Conservation (phyloP, 2,888 invertebrate species). For the Macrosoma leucophasiata region DNA sequence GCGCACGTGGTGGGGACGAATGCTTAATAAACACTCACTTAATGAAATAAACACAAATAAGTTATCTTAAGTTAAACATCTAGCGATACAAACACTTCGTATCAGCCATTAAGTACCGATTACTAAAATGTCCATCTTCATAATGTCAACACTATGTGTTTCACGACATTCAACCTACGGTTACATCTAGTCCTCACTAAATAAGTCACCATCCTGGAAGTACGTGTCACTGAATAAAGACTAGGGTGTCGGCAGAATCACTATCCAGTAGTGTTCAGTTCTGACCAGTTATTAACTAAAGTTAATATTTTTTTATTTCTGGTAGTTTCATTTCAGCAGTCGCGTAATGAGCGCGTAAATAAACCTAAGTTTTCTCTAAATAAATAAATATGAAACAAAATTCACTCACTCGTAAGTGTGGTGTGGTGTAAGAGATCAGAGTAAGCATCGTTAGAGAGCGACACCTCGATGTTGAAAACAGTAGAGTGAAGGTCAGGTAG, state of each 20-base stretch:
- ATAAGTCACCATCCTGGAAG: conserved; percentile 54
- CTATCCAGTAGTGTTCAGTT: conserved; percentile 36
- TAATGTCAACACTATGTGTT: conserved; percentile 61
- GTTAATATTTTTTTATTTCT: no score
- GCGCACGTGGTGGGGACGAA: conserved; percentile 39
- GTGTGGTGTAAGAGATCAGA: conserved; percentile 35
- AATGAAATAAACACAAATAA: conserved; percentile 45
- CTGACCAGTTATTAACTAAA: no score
- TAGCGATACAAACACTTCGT: conserved; percentile 62
- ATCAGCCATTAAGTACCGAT: conserved; percentile 60
- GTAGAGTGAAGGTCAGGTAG: conserved; percentile 61
- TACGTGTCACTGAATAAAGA: conserved; percentile 51
- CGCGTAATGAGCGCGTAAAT: no score
- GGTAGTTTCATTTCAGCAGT: no score
- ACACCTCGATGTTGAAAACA: conserved; percentile 17
- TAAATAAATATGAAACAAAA: neutral
- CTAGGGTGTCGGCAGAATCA: conserved; percentile 42
- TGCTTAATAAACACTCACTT: conserved; percentile 47
- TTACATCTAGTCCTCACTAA: conserved; percentile 39
- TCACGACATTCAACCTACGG: conserved; percentile 32
- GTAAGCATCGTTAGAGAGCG: conserved; percentile 32
- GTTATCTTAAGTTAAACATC: conserved; percentile 49
- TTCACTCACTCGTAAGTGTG: neutral
- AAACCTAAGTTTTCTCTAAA: neutral
- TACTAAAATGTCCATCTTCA: conserved; percentile 30